phyloP scores from a whole-genome alignment of 2,797 vertebrate genomes.

The Ispidina lecontei region DNA sequence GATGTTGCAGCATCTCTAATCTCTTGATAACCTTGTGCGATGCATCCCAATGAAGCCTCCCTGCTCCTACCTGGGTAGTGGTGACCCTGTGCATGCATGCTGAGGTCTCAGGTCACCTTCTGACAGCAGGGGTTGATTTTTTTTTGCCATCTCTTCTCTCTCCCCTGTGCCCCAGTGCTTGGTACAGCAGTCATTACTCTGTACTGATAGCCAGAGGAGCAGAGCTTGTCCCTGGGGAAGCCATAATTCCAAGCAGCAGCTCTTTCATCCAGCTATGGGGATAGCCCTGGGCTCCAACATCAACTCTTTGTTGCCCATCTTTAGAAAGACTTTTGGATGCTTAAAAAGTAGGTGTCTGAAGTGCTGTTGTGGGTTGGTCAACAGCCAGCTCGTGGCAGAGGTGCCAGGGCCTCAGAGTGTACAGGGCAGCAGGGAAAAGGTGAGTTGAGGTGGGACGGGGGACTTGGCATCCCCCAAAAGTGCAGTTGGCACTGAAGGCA shows the following conservation, averaged over 20 bases:
- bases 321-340: neutral
- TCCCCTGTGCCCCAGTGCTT: neutral
- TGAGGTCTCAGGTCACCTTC: neutral
- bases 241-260: neutral
- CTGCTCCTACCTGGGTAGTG: neutral
- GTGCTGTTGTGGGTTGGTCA: neutral
- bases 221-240: neutral
- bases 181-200: neutral
- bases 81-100: neutral
- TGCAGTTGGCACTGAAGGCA: neutral
- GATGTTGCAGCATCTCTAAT: neutral
- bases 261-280: neutral
- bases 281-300: neutral
- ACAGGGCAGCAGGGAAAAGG: neutral
- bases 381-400: neutral
- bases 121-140: neutral
- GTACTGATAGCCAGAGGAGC: neutral
- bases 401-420: fast-evolving
- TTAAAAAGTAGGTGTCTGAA: neutral
- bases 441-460: neutral
- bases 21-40: neutral
- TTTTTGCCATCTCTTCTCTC: neutral
- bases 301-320: fast-evolving
- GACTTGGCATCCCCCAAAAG: neutral
- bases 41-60: neutral